Percentiles rank a stretch among this genome's conserved stretches.
Conservation (phyloP, 2,113 vertebrate species). For the Centropus bengalensis region DNA sequence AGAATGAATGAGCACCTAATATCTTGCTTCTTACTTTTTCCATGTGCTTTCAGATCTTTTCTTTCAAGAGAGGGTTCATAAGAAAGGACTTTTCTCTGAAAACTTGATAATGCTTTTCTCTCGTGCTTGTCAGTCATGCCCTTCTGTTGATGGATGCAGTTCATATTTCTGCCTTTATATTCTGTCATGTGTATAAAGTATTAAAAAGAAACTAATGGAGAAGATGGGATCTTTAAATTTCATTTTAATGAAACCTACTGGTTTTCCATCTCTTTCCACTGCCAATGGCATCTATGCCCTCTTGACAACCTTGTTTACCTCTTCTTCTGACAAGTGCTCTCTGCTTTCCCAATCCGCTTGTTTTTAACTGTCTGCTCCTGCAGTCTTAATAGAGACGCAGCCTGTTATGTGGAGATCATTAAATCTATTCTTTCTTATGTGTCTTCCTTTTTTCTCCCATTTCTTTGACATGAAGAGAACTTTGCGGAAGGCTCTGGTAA, state of each 20-base stretch:
- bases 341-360: conserved; percentile 20
- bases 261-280: not conserved
- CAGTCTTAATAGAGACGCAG: conserved; percentile 24
- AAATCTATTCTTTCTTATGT: conserved; percentile 7
- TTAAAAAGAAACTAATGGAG: not conserved
- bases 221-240: not conserved
- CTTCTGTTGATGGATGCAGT: not conserved
- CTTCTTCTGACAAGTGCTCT: not conserved
- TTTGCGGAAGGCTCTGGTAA: conserved; percentile 4
- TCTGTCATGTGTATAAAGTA: not conserved
- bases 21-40: not conserved
- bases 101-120: not conserved
- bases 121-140: not conserved
- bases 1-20: not conserved
- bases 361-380: conserved; percentile 18
- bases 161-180: not conserved
- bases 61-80: not conserved
- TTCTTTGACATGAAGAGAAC: conserved; percentile 37
- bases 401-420: conserved; percentile 38
- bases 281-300: not conserved
- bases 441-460: not conserved
- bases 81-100: not conserved
- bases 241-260: not conserved
- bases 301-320: conserved; percentile 29
- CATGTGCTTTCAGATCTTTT: not conserved